Evolutionary conservation across 2,888 invertebrate species (phyloP), one percentile per base, ranked within the genome.

Genomic region (Theretra japonica): DNA sequence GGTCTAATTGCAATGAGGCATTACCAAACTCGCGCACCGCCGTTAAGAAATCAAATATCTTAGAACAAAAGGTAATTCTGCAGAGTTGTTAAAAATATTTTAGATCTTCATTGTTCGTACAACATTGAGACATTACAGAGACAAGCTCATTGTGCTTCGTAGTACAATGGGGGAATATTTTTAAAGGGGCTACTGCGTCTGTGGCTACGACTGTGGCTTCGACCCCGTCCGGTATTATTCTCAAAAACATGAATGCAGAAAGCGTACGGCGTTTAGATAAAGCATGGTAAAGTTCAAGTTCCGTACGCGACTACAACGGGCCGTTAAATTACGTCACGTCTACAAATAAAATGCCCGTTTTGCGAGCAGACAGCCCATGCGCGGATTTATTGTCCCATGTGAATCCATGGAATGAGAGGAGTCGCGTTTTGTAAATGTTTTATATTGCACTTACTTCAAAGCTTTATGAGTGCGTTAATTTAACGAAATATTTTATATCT

Each of bases 271-370:
- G 48, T 65, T 65, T 70, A 70, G 58, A 58, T 71, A 69, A 72
- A 69, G 30, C 68, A 62, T 69, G 56, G 76, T 76, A 77, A 78
- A 78, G 77, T 80, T 78, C 76, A 76, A 73, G 70, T 72, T 69
- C 73, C 59, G 69, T 69, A 53, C 53, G 72, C 58, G 75, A 75
- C 76, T 73, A 75, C 74, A 73, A 76, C 75, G 73, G 60, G 69
- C 57, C 75, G 76, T 79, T 76, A 78, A 80, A 79, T 80, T 78
- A 77, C 79, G 78, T 78, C 72, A 75, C 75, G 76, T 76, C 76
- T 77, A 76, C 79, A 78, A 80, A 80, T 78, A 80, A 80, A 78
- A 77, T 76, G 73, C 75, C 73, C 75, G 76, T 79, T 77, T 75
- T 75, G 71, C 73, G 75, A 76, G 76, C 74, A 76, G 74, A 75